Evolutionary conservation across 2,888 invertebrate genomes (phyloP).

Genomic region (Melanostoma mellinum): DNA sequence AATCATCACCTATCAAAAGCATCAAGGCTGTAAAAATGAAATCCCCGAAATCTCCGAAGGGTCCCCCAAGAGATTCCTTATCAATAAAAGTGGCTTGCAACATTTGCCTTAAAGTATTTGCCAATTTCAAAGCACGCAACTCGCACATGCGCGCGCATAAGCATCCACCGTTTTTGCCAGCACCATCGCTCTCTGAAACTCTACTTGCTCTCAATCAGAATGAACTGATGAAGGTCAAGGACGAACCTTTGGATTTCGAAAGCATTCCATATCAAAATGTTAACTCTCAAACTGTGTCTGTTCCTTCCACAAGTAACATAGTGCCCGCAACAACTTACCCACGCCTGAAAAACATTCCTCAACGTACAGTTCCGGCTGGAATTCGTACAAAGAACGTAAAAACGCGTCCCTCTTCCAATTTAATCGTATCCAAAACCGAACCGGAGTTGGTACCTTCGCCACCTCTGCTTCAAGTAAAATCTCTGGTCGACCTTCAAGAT

Average conservation of each 20-base stretch:
- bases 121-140: constrained; percentile 77
- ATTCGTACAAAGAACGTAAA: constrained; percentile 51
- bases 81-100: constrained; percentile 74
- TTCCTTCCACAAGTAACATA: constrained; percentile 38
- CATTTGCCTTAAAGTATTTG: constrained; percentile 76
- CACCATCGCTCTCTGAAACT: constrained; percentile 48
- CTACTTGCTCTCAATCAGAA: constrained; percentile 49
- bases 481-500: constrained; percentile 57
- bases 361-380: constrained; percentile 22
- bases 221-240: constrained; percentile 35
- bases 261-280: constrained; percentile 54
- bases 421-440: constrained; percentile 33
- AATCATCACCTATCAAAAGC: constrained; percentile 7
- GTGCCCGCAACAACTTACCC: constrained; percentile 15
- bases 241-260: constrained; percentile 51
- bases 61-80: constrained; percentile 17
- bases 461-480: constrained; percentile 38
- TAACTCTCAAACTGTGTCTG: constrained; percentile 1
- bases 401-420: constrained; percentile 17
- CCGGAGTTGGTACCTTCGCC: neutral
- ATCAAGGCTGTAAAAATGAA: neutral
- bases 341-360: constrained; percentile 27
- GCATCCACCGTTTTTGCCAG: constrained; percentile 54
- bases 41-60: neutral
- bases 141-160: constrained; percentile 78